These are phyloP conservation scores for Actinia equina DNA, from an alignment of 64 coral and sea anemone species.

Conservation along the genomic window DNA sequence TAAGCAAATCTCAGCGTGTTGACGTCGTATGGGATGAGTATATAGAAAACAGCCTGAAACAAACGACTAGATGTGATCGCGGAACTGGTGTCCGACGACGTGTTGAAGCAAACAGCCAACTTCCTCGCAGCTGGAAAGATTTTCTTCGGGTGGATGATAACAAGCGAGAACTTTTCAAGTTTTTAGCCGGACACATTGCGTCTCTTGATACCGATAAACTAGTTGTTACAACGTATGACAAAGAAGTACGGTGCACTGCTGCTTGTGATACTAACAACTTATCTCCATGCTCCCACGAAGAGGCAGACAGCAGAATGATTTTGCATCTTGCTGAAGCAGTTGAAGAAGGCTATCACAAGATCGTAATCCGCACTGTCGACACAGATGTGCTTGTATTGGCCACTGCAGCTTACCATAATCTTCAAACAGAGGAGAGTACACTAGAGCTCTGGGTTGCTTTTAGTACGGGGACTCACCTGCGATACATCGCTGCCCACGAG, in stretches of 20 bases:
- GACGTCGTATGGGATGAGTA: constrained; percentile 63
- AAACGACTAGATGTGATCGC: constrained; percentile 47
- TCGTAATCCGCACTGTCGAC: constrained; percentile 58
- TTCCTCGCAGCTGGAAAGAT: constrained; percentile 45
- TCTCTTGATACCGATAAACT: not conserved
- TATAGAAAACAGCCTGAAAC: constrained; percentile 52
- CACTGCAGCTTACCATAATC: constrained; percentile 5
- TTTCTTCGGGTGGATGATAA: constrained; percentile 38
- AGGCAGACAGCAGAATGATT: constrained; percentile 38
- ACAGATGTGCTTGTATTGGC: constrained; percentile 47
- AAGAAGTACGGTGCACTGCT: constrained; percentile 32
- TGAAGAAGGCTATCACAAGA: constrained; percentile 15
- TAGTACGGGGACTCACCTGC: constrained; percentile 41
- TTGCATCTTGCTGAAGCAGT: constrained; percentile 34
- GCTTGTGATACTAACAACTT: constrained; percentile 10
- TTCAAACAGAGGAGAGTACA: constrained; percentile 15
- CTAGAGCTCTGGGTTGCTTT: constrained; percentile 54
- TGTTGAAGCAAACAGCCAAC: constrained; percentile 25
- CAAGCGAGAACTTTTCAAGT: constrained; percentile 34
- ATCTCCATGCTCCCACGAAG: constrained; percentile 26
- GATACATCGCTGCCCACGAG: constrained; percentile 52
- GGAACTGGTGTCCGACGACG: constrained; percentile 43
- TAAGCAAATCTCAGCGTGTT: constrained; percentile 29
- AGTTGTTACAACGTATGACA: not conserved
- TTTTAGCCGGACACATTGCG: constrained; percentile 16